Conservation (phyloP, 2,888 invertebrate species). For the Drosophila paranaensis region DNA sequence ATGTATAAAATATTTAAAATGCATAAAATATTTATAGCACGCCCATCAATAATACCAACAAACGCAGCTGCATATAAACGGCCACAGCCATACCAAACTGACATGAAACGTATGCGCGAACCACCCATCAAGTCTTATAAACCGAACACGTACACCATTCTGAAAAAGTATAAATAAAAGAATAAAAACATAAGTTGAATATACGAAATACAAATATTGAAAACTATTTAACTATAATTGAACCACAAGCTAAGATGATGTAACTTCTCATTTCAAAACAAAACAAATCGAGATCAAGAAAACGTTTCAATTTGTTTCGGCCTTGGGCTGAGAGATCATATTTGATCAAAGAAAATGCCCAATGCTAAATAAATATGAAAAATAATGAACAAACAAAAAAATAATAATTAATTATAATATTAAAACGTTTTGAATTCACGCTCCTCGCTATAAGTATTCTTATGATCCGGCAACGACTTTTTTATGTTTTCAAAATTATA, state of each 20-base stretch:
- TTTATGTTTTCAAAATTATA: slow-evolving; percentile 30
- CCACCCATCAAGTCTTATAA: slow-evolving; percentile 78
- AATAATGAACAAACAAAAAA: slow-evolving; percentile 16
- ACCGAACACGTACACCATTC: slow-evolving; percentile 76
- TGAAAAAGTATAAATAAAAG: slow-evolving; percentile 79
- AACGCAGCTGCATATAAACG: slow-evolving; percentile 80
- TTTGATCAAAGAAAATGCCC: slow-evolving; percentile 19
- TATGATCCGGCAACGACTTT: slow-evolving; percentile 5
- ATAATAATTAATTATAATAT: slow-evolving; percentile 15
- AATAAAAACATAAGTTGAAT: slow-evolving; percentile 23
- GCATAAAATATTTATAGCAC: slow-evolving; percentile 79
- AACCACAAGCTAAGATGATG: slow-evolving; percentile 41
- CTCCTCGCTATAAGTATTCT: slow-evolving; percentile 27
- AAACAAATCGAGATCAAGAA: slow-evolving; percentile 18
- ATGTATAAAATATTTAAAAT: slow-evolving; percentile 51
- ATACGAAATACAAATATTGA: slow-evolving; percentile 10
- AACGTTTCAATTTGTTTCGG: slow-evolving; percentile 42
- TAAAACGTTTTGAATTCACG: slow-evolving; percentile 21
- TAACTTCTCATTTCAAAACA: slow-evolving; percentile 20
- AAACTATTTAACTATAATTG: slow-evolving; percentile 25
- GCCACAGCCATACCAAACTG: slow-evolving; percentile 76
- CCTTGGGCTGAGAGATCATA: slow-evolving; percentile 15
- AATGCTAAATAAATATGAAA: slow-evolving; percentile 42
- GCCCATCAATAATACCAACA: slow-evolving; percentile 78
- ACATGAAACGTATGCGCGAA: slow-evolving; percentile 82